Conservation (phyloP, 2,888 invertebrate species). For the Dascillus cervinus region DNA sequence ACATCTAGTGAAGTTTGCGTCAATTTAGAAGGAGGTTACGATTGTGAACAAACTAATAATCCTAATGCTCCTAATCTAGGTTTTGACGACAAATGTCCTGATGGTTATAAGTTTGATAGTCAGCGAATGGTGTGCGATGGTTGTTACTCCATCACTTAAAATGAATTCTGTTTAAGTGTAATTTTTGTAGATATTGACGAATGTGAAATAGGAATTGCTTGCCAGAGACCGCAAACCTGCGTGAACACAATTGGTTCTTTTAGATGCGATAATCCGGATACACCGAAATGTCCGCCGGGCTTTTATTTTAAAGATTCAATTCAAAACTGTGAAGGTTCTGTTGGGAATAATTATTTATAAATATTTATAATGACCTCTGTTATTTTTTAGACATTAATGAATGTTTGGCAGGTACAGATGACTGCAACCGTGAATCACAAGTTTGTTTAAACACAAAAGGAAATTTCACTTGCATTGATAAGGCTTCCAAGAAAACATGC, state of each 20-base stretch:
- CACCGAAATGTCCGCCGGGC: constrained; percentile 36
- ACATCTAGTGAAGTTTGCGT: constrained; percentile 42
- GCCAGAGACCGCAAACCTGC: constrained; percentile 33
- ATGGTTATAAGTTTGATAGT: constrained; percentile 50
- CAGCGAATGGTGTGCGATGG: constrained; percentile 50
- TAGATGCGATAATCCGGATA: constrained; percentile 31
- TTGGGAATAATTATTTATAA: not conserved
- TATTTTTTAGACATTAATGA: constrained; percentile 61
- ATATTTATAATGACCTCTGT: constrained; percentile 1
- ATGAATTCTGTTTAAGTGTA: not conserved
- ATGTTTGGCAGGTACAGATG: constrained; percentile 55
- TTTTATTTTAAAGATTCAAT: constrained; percentile 36
- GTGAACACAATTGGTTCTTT: constrained; percentile 39
- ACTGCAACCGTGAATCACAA: constrained; percentile 58
- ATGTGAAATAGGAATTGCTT: constrained; percentile 34
- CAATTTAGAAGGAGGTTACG: constrained; percentile 49
- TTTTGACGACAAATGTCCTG: constrained; percentile 42
- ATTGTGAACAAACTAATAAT: constrained; percentile 41
- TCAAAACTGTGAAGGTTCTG: constrained; percentile 32
- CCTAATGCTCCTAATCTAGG: constrained; percentile 23
- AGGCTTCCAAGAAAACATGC: constrained; percentile 52
- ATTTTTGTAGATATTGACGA: constrained; percentile 35
- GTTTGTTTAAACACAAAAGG: constrained; percentile 66
- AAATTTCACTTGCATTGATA: constrained; percentile 60
- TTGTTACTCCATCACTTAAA: too few species aligned